Percentiles rank a stretch among this genome's conserved stretches.
phyloP scores from a whole-genome alignment of 2,797 vertebrate species.

The Epinephelus coioides region DNA sequence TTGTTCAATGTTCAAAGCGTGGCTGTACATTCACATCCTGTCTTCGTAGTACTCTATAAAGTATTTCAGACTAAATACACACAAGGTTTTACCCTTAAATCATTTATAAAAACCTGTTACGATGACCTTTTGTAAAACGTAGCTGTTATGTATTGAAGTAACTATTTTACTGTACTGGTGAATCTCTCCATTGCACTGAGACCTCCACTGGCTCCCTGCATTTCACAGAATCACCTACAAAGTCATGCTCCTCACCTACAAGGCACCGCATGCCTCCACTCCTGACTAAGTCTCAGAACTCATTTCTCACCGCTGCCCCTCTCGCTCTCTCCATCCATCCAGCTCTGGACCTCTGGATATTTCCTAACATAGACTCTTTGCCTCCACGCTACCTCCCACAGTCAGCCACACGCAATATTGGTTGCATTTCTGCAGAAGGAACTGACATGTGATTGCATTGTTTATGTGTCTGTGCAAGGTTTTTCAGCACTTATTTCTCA shows the following conservation, averaged over 20 bases:
- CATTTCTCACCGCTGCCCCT: constrained; percentile 45
- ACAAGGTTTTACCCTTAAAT: not conserved
- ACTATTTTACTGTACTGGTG: constrained; percentile 6
- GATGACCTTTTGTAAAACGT: not conserved
- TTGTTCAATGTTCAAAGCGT: not conserved
- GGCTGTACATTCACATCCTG: not conserved
- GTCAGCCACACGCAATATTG: constrained; percentile 46
- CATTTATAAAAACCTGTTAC: not conserved
- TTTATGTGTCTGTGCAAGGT: not conserved
- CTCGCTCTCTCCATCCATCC: constrained; percentile 31
- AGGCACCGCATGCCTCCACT: constrained; percentile 55
- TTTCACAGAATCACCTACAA: constrained; percentile 44
- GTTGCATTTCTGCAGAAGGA: constrained; percentile 24
- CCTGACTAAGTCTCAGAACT: constrained; percentile 52
- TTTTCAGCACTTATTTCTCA: not conserved
- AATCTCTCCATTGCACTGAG: constrained; percentile 10
- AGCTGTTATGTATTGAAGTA: not conserved
- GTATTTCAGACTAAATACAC: not conserved
- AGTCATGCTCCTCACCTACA: constrained; percentile 44
- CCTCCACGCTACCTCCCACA: constrained; percentile 57
- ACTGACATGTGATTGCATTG: constrained; percentile 32
- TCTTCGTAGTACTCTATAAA: not conserved
- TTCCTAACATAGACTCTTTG: constrained; percentile 42
- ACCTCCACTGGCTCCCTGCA: constrained; percentile 25
- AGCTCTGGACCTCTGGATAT: constrained; percentile 55